Evolutionary conservation across 2,888 invertebrate genomes (phyloP).

Genomic region (Drosophila neotestacea): DNA sequence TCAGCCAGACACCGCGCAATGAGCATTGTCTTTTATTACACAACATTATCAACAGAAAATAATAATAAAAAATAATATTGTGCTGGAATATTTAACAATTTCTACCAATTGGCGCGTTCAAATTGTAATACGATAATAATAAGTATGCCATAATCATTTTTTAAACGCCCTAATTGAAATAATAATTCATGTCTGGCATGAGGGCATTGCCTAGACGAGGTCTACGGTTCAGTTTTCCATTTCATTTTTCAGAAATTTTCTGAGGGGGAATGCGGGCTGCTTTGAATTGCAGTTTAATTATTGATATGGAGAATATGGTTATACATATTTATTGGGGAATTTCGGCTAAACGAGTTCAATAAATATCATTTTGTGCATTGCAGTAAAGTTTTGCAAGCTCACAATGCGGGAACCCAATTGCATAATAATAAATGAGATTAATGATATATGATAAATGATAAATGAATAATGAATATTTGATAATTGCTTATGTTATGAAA

Average conservation of each 20-base stretch:
- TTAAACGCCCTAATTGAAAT: conserved; percentile 78
- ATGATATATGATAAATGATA: conserved; percentile 18
- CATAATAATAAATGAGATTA: conserved; percentile 52
- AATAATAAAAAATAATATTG: conserved; percentile 61
- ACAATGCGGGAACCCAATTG: conserved; percentile 65
- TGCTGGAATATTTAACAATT: conserved; percentile 55
- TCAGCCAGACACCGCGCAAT: conserved; percentile 17
- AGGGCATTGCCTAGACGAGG: conserved; percentile 33
- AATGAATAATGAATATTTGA: conserved; percentile 46
- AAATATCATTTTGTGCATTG: conserved; percentile 52
- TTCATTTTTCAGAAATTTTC: conserved; percentile 10
- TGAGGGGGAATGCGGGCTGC: conserved; percentile 55
- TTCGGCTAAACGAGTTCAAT: conserved; percentile 20
- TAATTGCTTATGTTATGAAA: conserved; percentile 9
- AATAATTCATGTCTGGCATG: conserved; percentile 70
- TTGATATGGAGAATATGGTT: conserved; percentile 39
- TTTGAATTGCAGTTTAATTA: conserved; percentile 67
- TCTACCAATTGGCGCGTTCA: conserved; percentile 50
- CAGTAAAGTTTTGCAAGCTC: conserved; percentile 48
- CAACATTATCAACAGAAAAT: conserved; percentile 67
- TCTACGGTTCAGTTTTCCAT: conserved; percentile 4
- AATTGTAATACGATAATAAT: conserved; percentile 73
- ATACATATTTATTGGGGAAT: conserved; percentile 4
- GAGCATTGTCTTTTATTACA: conserved; percentile 76
- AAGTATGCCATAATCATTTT: conserved; percentile 77